phyloP scores from a whole-genome alignment of 1,140 invertebrate genomes.

The Notospermus geniculatus region DNA sequence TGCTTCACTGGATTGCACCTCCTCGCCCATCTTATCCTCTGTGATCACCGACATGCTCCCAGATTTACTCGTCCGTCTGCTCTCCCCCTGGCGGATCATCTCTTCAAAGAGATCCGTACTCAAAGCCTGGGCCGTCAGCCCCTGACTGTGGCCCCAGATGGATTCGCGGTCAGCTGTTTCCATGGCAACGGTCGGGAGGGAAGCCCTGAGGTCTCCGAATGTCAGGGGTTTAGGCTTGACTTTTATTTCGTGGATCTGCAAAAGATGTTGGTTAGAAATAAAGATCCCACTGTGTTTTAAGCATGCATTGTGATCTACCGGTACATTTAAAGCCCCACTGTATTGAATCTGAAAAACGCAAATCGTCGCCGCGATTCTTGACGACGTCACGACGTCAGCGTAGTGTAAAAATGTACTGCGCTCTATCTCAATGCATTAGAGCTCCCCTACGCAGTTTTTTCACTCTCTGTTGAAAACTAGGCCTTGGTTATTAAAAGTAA shows the following conservation, averaged over 20 bases:
- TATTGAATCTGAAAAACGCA: too few species aligned
- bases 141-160: slow-evolving; percentile 42
- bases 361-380: too few species aligned
- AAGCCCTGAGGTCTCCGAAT: slow-evolving; percentile 44
- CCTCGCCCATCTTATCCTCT: slow-evolving; percentile 25
- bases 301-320: neutral
- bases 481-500: too few species aligned
- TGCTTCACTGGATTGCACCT: slow-evolving; percentile 16
- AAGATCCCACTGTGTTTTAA: neutral
- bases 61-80: slow-evolving; percentile 8
- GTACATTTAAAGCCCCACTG: too few species aligned
- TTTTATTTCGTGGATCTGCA: slow-evolving; percentile 32
- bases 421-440: too few species aligned
- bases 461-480: too few species aligned
- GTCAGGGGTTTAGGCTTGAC: slow-evolving; percentile 33
- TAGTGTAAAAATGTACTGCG: too few species aligned
- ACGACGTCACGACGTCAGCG: too few species aligned
- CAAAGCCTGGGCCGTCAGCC: slow-evolving; percentile 30
- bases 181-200: slow-evolving; percentile 39
- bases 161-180: slow-evolving; percentile 47
- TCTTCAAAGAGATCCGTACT: slow-evolving; percentile 36
- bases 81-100: slow-evolving; percentile 3
- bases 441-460: too few species aligned
- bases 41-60: slow-evolving; percentile 15
- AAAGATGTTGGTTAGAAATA: slow-evolving; percentile 6